Base-by-base conservation (phyloP, 2,797 vertebrate genomes). In the Vireo griseus region DNA sequence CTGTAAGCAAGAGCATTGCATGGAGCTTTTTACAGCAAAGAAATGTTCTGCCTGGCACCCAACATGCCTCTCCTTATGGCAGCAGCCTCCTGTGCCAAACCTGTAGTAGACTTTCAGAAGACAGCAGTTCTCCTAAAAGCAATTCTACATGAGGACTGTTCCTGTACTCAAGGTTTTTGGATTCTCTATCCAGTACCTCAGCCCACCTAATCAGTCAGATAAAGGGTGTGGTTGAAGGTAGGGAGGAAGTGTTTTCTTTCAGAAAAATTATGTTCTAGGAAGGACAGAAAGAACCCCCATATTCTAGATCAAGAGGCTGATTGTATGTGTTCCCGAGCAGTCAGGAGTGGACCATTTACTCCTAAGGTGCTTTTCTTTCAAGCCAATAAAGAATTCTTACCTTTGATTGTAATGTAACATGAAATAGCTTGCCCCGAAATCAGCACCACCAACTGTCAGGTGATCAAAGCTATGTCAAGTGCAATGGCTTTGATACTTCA, bases 11-110 rank as follows among this genome's bases (percentile, higher is more conserved):
- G 35, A 86, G 31, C 45, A 37, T 78, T 63, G 21, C 9, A 17
- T 51, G n/a, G 35, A 58, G 47, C 50, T 83, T 71, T 92, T 69
- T 50, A 21, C 14, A 68, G 39, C n/a, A 37, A 39, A 52, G 37
- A 55, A 57, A 0, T 67, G 33, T 22, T 24, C 29, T 83, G 35
- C 61, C n/a, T 33, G 33, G 28, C 47, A 54, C 61, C 40, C 58
- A 50, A 1, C 29, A 26, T 0, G 0, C 17, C 20, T 48, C 11
- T 47, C 13, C 50, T 81, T 47, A 16, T 3, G 75, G 78, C 81
- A 73, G 13, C 74, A 77, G 24, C n/a, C 45, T 71, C 10, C 71
- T 67, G 16, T 59, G 35, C 51, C 45, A 52, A 79, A 21, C 16
- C 45, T 52, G 6, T 16, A 44, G 22, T 13, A 42, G 52, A 18